phyloP scores from a whole-genome alignment of 2,113 vertebrate species.

The Elgaria multicarinata region DNA sequence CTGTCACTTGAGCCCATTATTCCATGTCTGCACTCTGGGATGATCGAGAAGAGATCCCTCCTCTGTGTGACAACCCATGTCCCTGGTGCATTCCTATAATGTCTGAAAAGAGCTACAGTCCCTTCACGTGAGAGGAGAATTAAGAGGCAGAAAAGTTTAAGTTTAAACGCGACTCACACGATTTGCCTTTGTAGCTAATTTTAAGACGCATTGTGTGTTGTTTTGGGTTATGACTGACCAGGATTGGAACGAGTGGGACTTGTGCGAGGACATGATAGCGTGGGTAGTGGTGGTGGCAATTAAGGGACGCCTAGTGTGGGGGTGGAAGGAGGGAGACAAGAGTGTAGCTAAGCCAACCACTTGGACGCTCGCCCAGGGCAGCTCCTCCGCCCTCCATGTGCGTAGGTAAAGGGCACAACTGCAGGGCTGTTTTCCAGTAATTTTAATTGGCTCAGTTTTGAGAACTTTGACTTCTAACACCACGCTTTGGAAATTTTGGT shows the following conservation, averaged over 20 bases:
- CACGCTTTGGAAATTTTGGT: background rate
- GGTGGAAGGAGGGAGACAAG: background rate
- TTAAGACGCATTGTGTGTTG: background rate
- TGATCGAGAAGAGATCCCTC: too few species aligned
- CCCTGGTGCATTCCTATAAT: background rate
- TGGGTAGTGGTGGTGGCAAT: background rate
- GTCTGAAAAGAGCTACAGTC: background rate
- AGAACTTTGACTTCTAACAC: slow-evolving; percentile 26
- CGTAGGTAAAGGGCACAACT: slow-evolving; percentile 4
- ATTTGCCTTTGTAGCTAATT: background rate
- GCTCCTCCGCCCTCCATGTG: background rate
- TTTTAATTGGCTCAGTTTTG: slow-evolving; percentile 23
- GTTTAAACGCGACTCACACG: background rate
- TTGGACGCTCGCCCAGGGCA: slow-evolving; percentile 6
- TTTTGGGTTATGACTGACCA: background rate
- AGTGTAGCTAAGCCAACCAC: background rate
- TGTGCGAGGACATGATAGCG: background rate
- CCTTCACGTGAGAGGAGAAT: background rate
- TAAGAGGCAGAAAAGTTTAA: background rate
- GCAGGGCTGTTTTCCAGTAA: background rate
- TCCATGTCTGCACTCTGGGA: too few species aligned
- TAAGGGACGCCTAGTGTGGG: background rate
- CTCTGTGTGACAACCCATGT: too few species aligned
- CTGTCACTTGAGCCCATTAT: too few species aligned
- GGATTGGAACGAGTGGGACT: background rate